Conservation (phyloP, 2,113 vertebrate species). For the Hemicordylus capensis region DNA sequence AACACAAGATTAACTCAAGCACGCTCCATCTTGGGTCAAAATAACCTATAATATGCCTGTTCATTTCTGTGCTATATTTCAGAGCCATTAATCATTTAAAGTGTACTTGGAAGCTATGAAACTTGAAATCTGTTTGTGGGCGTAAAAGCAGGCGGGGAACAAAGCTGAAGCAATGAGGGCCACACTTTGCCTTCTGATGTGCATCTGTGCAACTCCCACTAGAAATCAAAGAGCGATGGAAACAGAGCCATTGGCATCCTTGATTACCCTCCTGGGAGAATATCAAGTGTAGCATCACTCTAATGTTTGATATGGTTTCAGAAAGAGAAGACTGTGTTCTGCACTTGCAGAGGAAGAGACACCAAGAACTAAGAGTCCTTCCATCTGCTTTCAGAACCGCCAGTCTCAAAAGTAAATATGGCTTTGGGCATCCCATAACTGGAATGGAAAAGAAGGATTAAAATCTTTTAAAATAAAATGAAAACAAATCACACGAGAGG, state of each 20-base stretch:
- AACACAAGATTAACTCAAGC: slow-evolving; percentile 50
- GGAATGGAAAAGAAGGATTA: too few relatives aligned
- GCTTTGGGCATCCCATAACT: too few relatives aligned
- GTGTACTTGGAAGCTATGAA: neutral
- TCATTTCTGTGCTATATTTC: slow-evolving; percentile 33
- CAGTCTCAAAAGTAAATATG: neutral
- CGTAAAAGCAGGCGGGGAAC: neutral
- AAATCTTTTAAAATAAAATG: too few relatives aligned
- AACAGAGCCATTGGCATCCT: neutral
- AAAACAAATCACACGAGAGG: too few relatives aligned
- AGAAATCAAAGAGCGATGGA: slow-evolving; percentile 1
- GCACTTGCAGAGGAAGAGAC: neutral
- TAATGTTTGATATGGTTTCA: neutral
- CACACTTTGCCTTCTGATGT: slow-evolving; percentile 17
- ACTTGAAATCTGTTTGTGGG: neutral
- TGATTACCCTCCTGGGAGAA: slow-evolving; percentile 11
- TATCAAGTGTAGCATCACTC: slow-evolving; percentile 1
- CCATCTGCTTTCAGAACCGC: neutral
- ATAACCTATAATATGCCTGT: slow-evolving; percentile 33
- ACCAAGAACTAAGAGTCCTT: slow-evolving; percentile 6
- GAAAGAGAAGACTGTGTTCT: neutral
- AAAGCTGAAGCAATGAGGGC: neutral
- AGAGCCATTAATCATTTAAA: slow-evolving; percentile 33
- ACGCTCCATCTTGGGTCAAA: neutral
- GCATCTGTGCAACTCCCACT: neutral